phyloP scores from a whole-genome alignment of 2,888 invertebrate species.

The Oasisia sp. region DNA sequence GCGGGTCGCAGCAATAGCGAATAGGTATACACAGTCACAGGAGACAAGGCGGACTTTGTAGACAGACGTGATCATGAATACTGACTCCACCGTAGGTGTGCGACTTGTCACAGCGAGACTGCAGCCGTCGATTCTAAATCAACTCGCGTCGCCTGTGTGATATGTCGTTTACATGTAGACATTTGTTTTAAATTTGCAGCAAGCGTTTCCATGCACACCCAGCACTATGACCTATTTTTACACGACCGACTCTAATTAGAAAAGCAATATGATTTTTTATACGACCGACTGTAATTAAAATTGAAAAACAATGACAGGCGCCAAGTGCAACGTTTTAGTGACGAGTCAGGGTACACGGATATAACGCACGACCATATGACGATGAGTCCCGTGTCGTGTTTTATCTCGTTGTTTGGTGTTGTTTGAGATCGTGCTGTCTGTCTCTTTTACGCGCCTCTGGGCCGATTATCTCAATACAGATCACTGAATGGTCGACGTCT shows the following conservation, averaged over 20 bases:
- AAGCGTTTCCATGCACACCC: background rate
- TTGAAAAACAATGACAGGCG: background rate
- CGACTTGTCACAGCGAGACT: background rate
- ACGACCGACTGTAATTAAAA: background rate
- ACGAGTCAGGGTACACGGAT: background rate
- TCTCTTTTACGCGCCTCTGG: background rate
- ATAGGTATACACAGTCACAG: background rate
- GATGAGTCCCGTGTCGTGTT: background rate
- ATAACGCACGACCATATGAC: background rate
- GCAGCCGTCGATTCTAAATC: background rate
- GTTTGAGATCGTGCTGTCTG: background rate
- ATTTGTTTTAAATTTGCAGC: background rate
- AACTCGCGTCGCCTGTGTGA: background rate
- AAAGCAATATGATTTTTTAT: background rate
- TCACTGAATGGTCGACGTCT: background rate
- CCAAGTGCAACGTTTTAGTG: background rate
- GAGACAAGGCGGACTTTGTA: slow-evolving; percentile 3
- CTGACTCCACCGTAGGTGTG: background rate
- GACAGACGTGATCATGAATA: background rate
- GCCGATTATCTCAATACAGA: background rate
- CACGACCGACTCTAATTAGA: background rate
- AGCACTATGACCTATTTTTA: background rate
- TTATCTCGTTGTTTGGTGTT: background rate
- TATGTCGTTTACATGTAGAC: no score
- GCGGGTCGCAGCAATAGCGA: background rate